Evolutionary conservation across 2,797 vertebrate genomes (phyloP).

Genomic region (Odontamblyopus rebecca): DNA sequence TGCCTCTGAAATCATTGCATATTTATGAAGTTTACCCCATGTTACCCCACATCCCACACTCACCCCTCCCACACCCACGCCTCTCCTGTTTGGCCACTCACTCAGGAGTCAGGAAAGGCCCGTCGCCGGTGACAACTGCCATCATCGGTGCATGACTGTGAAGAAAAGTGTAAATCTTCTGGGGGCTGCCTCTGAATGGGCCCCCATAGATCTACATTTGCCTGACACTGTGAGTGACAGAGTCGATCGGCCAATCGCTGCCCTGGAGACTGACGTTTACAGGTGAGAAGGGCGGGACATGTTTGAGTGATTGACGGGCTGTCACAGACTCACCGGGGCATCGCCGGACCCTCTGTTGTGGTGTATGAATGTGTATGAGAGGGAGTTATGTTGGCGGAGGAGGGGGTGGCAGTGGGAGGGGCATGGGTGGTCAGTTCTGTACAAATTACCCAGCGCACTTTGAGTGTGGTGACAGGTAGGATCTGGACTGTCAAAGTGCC

Average conservation of each 20-base stretch:
- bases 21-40: constrained; percentile 50
- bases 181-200: constrained; percentile 51
- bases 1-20: constrained; percentile 23
- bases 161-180: constrained; percentile 63
- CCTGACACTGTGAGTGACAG: constrained; percentile 74
- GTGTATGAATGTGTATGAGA: constrained; percentile 29
- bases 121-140: constrained; percentile 69
- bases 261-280: constrained; percentile 73
- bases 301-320: constrained; percentile 72
- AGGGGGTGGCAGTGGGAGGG: constrained; percentile 8
- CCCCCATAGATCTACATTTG: constrained; percentile 72
- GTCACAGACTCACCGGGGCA: constrained; percentile 69
- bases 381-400: constrained; percentile 32
- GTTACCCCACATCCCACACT: background rate
- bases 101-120: constrained; percentile 58
- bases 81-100: constrained; percentile 12
- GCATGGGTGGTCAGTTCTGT: constrained; percentile 51
- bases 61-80: background rate
- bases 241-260: constrained; percentile 74
- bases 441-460: constrained; percentile 66
- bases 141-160: constrained; percentile 72
- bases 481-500: constrained; percentile 59
- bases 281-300: constrained; percentile 66
- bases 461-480: constrained; percentile 67
- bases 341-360: constrained; percentile 55